Evolutionary conservation across 2,888 invertebrate genomes (phyloP), one percentile per base, ranked within the genome.

Genomic region (Agrilus cyanescens): DNA sequence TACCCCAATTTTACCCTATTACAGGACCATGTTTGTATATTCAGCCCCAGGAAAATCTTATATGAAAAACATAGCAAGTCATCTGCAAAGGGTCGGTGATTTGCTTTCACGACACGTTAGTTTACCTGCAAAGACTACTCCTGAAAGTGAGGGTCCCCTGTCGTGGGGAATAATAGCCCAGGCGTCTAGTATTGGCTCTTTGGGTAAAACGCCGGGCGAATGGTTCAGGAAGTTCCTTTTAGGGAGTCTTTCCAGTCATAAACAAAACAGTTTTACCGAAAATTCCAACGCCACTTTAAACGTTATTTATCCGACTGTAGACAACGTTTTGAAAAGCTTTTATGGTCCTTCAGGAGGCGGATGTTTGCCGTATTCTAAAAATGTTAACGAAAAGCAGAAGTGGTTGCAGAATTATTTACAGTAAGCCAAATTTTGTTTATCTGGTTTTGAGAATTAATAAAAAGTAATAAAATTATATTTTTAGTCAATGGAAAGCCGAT

Each of bases 131-230:
- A 65, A 64, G 56, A 61, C 60, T 4, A 57, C 57, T 5, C 57
- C 62, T 2, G 47, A 61, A 46, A 59, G 57, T 47, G 65, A 64
- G 56, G 65, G 63, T 1, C 62, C 65, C 8, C 43, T 61, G 10
- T 53, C 63, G 3, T 66, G 66, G 66, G 60, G 61, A 0, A 69
- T 94, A 0, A 62, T 91, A 3, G 85, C 85, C 1, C 95, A 96
- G 66, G 85, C 89, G 42, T 94, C 93, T 25, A 94, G 93, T 50
- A 81, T 96, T 32, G 96, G 95, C 16, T 84, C 83, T 47, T 74
- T 88, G 39, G 94, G 94, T 2, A 71, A 79, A 10, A 76, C 72
- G 38, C 68, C 80, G 0, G 69, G 71, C 7, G 63, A 72, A 33
- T 95, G 94, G 94, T 67, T 95, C 46, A 73, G 77, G 4, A 78